These are phyloP conservation scores for Sebastes nivosus DNA, from an alignment of 2,797 vertebrate species.

Conservation along the genomic window DNA sequence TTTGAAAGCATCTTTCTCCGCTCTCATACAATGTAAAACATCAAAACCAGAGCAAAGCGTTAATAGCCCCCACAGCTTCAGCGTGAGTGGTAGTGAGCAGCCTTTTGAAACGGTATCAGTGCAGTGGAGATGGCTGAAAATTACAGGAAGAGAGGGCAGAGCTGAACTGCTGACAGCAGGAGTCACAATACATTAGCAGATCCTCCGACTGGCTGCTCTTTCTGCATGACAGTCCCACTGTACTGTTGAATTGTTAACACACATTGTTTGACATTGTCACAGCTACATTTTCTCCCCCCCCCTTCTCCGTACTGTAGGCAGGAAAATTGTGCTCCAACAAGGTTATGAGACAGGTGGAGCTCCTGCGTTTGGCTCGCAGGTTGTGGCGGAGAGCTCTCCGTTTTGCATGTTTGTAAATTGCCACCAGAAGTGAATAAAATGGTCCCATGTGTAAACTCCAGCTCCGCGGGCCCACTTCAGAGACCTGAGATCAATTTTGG, in stretches of 20 bases:
- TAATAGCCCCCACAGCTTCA: slow-evolving; percentile 34
- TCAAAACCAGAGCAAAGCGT: slow-evolving; percentile 50
- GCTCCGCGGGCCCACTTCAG: slow-evolving; percentile 71
- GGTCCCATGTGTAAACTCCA: slow-evolving; percentile 83
- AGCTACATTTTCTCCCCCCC: slow-evolving; percentile 8
- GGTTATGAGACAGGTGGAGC: slow-evolving; percentile 82
- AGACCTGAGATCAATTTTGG: slow-evolving; percentile 84
- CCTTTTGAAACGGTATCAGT: slow-evolving; percentile 59
- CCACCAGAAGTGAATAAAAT: slow-evolving; percentile 85
- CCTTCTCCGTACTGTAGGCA: background rate
- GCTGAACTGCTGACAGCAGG: slow-evolving; percentile 78
- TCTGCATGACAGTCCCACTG: slow-evolving; percentile 64
- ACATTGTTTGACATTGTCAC: slow-evolving; percentile 70
- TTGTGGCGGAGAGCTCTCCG: slow-evolving; percentile 64
- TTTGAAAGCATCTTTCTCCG: slow-evolving; percentile 46
- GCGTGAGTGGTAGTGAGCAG: slow-evolving; percentile 46
- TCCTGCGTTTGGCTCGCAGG: slow-evolving; percentile 69
- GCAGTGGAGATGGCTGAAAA: slow-evolving; percentile 63
- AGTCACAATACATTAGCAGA: slow-evolving; percentile 81
- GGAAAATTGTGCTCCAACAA: slow-evolving; percentile 51
- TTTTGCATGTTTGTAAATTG: slow-evolving; percentile 82
- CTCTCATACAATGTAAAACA: slow-evolving; percentile 42
- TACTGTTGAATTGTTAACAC: slow-evolving; percentile 73
- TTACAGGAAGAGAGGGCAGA: slow-evolving; percentile 61
- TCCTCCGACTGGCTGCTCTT: slow-evolving; percentile 54